Evolutionary conservation across 2,113 vertebrate species (phyloP).

Genomic region (Phrynosoma blainvillii): DNA sequence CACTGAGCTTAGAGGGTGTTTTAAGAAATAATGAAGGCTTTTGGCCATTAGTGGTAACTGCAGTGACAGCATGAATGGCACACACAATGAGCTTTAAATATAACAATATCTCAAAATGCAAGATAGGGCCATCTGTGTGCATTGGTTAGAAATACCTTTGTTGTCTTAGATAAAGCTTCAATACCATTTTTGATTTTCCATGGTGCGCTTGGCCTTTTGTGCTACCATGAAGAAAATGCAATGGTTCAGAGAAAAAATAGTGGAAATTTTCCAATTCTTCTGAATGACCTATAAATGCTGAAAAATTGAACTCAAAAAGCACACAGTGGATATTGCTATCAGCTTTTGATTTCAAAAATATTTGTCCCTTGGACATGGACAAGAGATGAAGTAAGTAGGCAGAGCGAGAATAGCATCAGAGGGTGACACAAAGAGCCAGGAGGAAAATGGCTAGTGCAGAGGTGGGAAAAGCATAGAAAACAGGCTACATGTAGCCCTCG

Average conservation of each 20-base stretch:
- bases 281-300: background rate
- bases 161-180: background rate
- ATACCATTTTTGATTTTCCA: background rate
- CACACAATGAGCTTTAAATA: background rate
- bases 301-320: background rate
- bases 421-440: no score
- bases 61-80: background rate
- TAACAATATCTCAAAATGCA: background rate
- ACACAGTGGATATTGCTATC: background rate
- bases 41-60: background rate
- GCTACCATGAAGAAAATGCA: no score
- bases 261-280: no score
- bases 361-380: no score
- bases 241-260: background rate
- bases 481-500: no score
- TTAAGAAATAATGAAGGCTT: background rate
- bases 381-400: no score
- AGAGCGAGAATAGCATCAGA: no score
- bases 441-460: no score
- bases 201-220: background rate
- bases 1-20: background rate
- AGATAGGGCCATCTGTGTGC: background rate
- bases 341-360: no score
- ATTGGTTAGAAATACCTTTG: background rate
- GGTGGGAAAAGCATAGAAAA: no score